Conservation (phyloP, 2,113 vertebrate genomes). For the Alces alces region DNA sequence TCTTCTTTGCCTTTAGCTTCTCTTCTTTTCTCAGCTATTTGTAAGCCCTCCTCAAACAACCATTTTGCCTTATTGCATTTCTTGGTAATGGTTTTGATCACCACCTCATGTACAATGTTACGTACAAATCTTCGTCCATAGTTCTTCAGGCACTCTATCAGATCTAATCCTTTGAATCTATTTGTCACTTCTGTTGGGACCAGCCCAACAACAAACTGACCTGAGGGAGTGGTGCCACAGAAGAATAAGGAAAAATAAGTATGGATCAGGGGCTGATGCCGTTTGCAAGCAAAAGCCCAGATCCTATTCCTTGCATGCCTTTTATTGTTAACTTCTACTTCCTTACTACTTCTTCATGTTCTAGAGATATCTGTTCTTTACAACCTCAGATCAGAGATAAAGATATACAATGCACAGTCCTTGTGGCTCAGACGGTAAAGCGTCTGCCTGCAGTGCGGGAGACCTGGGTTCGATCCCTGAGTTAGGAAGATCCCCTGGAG, state of each 20-base stretch:
- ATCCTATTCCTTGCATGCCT: neutral
- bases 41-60: neutral
- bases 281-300: too few species aligned
- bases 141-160: neutral
- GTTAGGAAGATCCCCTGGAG: too few species aligned
- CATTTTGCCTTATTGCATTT: neutral
- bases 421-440: too few species aligned
- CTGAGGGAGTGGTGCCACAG: neutral
- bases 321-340: neutral
- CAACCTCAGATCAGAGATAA: neutral
- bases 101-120: neutral
- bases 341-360: neutral
- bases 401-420: neutral
- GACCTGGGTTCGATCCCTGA: too few species aligned
- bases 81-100: neutral
- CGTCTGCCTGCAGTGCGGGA: too few species aligned
- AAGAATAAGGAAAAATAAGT: neutral
- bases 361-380: neutral
- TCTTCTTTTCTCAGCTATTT: neutral
- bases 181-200: neutral
- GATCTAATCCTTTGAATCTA: neutral
- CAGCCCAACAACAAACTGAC: neutral
- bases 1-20: neutral
- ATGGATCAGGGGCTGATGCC: too few species aligned
- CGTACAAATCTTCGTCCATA: accelerated